phyloP scores from a whole-genome alignment of 1,140 invertebrate species.

The Eciton burchellii region DNA sequence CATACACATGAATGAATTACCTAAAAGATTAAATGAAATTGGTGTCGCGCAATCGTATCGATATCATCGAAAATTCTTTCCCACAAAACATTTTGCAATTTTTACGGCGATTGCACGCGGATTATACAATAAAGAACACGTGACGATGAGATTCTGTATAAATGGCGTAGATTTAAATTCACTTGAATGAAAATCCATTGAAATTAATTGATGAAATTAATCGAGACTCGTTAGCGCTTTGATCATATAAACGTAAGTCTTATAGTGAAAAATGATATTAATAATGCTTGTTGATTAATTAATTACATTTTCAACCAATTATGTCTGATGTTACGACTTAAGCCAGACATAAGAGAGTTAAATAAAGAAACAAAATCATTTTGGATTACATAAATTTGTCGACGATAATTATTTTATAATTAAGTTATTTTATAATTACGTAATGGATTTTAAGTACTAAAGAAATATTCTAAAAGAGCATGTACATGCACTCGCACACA shows the following conservation, averaged over 20 bases:
- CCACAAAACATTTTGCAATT: conserved; percentile 17
- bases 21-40: conserved; percentile 23
- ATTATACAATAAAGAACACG: conserved; percentile 12
- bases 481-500: not conserved
- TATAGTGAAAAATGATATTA: conserved; percentile 2
- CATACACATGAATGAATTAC: conserved; percentile 24
- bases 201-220: not conserved
- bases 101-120: not conserved
- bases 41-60: not conserved
- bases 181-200: not conserved
- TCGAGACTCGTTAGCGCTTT: not conserved
- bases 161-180: not conserved
- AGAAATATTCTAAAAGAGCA: conserved; percentile 16
- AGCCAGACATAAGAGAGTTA: conserved; percentile 14
- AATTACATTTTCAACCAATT: conserved; percentile 28
- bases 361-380: conserved; percentile 30
- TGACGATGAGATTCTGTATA: not conserved
- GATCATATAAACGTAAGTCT: not conserved
- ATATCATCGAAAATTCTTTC: conserved; percentile 30
- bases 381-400: conserved; percentile 37
- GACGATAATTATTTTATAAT: conserved; percentile 1
- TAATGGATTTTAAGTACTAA: conserved; percentile 12
- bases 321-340: conserved; percentile 28
- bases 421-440: no score
- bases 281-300: conserved; percentile 11